Percentiles rank a stretch among this genome's conserved stretches.
These are phyloP conservation scores for Taurulus bubalis DNA, from an alignment of 2,113 vertebrate genomes.

Conservation along the genomic window DNA sequence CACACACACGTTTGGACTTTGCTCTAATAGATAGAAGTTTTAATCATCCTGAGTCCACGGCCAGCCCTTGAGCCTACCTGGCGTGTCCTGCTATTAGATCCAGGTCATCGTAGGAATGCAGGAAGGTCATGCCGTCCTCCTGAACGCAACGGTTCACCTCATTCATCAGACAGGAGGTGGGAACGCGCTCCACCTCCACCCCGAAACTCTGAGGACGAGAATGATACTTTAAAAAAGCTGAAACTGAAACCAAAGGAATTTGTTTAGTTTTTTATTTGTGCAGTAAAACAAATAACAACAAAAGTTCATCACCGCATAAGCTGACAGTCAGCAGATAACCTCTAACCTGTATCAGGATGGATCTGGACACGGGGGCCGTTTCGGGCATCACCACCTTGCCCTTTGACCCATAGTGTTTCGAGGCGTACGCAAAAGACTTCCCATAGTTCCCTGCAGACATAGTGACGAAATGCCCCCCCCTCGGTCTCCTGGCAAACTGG, in stretches of 20 bases:
- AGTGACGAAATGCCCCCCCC: constrained; percentile 79
- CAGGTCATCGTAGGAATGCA: constrained; percentile 82
- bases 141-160: constrained; percentile 80
- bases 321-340: neutral
- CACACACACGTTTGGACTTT: neutral
- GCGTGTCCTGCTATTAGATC: constrained; percentile 84
- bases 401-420: constrained; percentile 79
- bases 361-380: constrained; percentile 79
- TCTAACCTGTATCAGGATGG: constrained; percentile 80
- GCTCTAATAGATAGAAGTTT: neutral
- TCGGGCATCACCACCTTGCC: constrained; percentile 87
- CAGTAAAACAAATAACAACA: neutral
- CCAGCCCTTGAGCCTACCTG: constrained; percentile 66
- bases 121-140: constrained; percentile 81
- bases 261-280: neutral
- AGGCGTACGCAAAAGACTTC: constrained; percentile 84
- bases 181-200: constrained; percentile 81
- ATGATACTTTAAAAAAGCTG: neutral
- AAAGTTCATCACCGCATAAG: neutral
- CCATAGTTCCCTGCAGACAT: constrained; percentile 87
- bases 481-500: constrained; percentile 79
- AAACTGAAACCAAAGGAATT: neutral
- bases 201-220: constrained; percentile 78
- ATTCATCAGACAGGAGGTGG: constrained; percentile 72
- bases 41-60: neutral